phyloP scores from a whole-genome alignment of 2,113 vertebrate genomes.

The Coreoperca whiteheadi region DNA sequence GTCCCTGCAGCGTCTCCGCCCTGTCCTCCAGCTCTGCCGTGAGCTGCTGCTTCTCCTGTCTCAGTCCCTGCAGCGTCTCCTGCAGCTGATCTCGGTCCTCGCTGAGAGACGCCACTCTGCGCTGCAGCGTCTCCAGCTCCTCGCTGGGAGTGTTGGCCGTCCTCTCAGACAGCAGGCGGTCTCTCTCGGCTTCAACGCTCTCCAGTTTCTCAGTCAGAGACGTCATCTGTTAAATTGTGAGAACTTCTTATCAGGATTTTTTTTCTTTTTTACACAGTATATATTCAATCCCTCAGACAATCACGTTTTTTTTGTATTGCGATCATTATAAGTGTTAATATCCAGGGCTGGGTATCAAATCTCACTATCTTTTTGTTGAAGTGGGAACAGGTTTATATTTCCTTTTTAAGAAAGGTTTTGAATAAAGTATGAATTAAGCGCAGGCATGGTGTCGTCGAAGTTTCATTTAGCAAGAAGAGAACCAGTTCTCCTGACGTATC shows the following conservation, averaged over 20 bases:
- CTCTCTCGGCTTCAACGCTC: constrained; percentile 42
- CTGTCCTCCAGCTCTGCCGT: constrained; percentile 53
- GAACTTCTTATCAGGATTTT: not conserved
- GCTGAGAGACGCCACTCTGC: constrained; percentile 30
- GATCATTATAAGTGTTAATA: too few relatives aligned
- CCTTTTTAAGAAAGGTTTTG: not conserved
- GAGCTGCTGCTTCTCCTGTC: constrained; percentile 60
- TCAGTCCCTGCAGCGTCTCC: constrained; percentile 51
- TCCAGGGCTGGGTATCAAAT: too few relatives aligned
- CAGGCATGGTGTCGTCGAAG: not conserved
- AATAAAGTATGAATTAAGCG: not conserved
- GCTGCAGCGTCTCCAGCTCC: constrained; percentile 50
- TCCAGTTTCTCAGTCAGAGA: constrained; percentile 32
- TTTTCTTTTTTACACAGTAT: not conserved
- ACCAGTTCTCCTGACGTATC: not conserved
- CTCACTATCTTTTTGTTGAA: too few relatives aligned
- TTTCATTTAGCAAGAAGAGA: not conserved
- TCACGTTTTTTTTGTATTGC: rapidly evolving
- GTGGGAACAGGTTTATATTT: not conserved
- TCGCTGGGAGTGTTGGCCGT: not conserved
- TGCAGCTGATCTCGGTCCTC: constrained; percentile 66
- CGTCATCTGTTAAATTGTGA: constrained; percentile 21
- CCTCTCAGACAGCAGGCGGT: constrained; percentile 8
- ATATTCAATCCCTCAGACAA: not conserved
- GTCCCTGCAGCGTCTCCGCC: constrained; percentile 32